These are phyloP conservation scores for Aphodius granarius DNA, from an alignment of 2,888 invertebrate species.

Conservation along the genomic window DNA sequence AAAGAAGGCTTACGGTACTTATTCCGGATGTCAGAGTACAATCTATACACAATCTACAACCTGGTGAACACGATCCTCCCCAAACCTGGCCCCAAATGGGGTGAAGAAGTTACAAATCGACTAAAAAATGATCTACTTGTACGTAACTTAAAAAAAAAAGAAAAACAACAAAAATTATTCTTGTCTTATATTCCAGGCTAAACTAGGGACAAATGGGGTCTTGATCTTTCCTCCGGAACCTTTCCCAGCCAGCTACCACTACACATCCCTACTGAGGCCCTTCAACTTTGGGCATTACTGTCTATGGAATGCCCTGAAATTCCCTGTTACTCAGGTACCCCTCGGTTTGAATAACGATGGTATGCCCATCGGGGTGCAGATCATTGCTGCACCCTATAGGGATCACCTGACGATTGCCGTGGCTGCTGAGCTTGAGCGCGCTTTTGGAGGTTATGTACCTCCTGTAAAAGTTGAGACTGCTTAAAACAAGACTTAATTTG, in stretches of 20 bases:
- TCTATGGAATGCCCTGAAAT: constrained; percentile 79
- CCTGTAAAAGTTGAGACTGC: constrained; percentile 45
- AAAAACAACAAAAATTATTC: not conserved
- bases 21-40: constrained; percentile 64
- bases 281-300: constrained; percentile 86
- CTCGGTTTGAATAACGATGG: constrained; percentile 72
- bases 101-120: constrained; percentile 60
- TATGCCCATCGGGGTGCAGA: constrained; percentile 79
- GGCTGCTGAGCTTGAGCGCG: constrained; percentile 68
- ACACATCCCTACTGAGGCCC: constrained; percentile 73
- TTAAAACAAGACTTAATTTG: not conserved
- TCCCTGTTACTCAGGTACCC: constrained; percentile 86
- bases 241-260: constrained; percentile 79
- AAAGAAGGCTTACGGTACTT: constrained; percentile 64
- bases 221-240: constrained; percentile 83
- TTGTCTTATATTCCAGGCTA: constrained; percentile 55
- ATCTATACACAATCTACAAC: constrained; percentile 68
- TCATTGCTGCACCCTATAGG: constrained; percentile 69
- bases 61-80: constrained; percentile 69
- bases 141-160: constrained; percentile 37
- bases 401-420: constrained; percentile 76
- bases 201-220: constrained; percentile 78
- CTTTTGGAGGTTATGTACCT: constrained; percentile 72
- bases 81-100: constrained; percentile 65
- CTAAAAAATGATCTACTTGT: constrained; percentile 66